These are phyloP conservation scores for Scomberomorus guttatus DNA, from an alignment of 2,797 vertebrate species.

Conservation along the genomic window DNA sequence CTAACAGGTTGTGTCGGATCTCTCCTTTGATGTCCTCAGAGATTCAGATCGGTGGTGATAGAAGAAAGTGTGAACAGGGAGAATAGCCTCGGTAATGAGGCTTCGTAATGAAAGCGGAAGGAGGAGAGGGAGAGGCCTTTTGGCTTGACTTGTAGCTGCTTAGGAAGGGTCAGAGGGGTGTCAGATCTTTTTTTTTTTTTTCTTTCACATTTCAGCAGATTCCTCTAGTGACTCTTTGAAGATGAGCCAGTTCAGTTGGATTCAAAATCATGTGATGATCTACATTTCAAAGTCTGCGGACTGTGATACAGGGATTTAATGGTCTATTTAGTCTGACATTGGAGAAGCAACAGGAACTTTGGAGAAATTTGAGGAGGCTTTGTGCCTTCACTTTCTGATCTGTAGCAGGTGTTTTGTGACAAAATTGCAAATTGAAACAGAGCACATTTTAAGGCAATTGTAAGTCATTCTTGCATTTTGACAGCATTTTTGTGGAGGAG, in stretches of 20 bases:
- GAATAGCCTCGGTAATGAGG: conserved; percentile 42
- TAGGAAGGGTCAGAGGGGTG: conserved; percentile 32
- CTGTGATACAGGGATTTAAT: conserved; percentile 14
- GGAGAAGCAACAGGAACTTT: conserved; percentile 14
- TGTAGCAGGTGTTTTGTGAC: conserved; percentile 20
- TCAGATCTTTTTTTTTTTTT: conserved; percentile 15
- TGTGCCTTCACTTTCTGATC: conserved; percentile 15
- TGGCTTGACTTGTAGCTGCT: conserved; percentile 40
- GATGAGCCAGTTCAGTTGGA: conserved; percentile 46
- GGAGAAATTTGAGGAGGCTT: neutral
- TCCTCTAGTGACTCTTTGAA: conserved; percentile 58
- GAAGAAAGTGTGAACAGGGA: conserved; percentile 35
- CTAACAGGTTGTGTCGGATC: conserved; percentile 19
- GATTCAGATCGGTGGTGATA: conserved; percentile 44
- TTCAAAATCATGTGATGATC: conserved; percentile 53
- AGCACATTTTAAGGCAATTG: neutral
- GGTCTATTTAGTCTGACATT: conserved; percentile 37
- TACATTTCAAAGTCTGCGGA: conserved; percentile 17
- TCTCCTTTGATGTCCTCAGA: conserved; percentile 55
- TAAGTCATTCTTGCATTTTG: conserved; percentile 10
- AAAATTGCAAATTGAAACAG: neutral
- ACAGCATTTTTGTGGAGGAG: conserved; percentile 7
- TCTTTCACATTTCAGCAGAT: conserved; percentile 43
- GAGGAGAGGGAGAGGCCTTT: conserved; percentile 35
- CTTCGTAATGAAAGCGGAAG: conserved; percentile 27